Conservation (phyloP, 2,113 vertebrate genomes). For the Oxyura jamaicensis region DNA sequence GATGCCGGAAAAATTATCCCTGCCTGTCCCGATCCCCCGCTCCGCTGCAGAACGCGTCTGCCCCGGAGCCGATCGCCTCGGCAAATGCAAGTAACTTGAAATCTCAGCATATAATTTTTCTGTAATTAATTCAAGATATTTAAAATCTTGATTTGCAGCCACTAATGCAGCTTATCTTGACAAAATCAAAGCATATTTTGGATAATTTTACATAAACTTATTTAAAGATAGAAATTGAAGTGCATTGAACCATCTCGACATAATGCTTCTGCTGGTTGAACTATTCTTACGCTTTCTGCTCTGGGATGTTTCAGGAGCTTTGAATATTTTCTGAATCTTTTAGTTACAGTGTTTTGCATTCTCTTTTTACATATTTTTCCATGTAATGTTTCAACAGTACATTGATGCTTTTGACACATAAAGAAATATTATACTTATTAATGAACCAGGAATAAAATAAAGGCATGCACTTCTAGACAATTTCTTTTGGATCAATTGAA, state of each 20-base stretch:
- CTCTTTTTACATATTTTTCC: neutral
- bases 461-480: neutral
- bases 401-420: neutral
- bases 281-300: neutral
- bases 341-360: neutral
- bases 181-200: neutral
- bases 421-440: neutral
- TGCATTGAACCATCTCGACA: neutral
- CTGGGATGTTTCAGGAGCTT: neutral
- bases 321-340: neutral
- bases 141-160: conserved; percentile 12
- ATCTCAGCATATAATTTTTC: neutral
- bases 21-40: too few species aligned
- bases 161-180: neutral
- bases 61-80: too few species aligned
- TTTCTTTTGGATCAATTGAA: neutral
- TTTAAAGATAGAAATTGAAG: neutral
- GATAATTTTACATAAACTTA: neutral
- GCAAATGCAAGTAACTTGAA: neutral
- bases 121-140: neutral
- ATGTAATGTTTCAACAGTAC: neutral
- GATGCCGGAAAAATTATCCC: too few species aligned
- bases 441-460: neutral
- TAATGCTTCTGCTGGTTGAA: neutral
- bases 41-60: too few species aligned